Evolutionary conservation across 1,140 invertebrate species (phyloP).

Genomic region (Heliconius congener): DNA sequence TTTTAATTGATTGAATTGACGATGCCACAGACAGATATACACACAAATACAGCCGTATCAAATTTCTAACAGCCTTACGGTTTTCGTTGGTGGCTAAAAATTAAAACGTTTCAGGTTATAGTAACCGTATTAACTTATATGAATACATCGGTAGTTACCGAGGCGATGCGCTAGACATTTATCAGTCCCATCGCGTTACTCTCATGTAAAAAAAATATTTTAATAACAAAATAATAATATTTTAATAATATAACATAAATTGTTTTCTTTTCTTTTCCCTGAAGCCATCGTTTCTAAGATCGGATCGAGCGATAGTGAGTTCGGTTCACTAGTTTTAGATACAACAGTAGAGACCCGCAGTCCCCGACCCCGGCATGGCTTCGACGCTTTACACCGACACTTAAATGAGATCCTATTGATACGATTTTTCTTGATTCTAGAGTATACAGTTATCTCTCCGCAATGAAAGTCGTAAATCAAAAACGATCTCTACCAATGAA

Average conservation of each 20-base stretch:
- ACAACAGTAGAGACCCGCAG: conserved; percentile 36
- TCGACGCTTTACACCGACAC: conserved; percentile 29
- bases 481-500: conserved; percentile 17
- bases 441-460: not conserved
- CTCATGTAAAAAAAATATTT: not conserved
- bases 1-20: too few species aligned
- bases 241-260: conserved; percentile 32
- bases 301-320: conserved; percentile 42
- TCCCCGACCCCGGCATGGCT: conserved; percentile 46
- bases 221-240: conserved; percentile 11
- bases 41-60: too few species aligned
- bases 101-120: too few species aligned
- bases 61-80: too few species aligned
- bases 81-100: too few species aligned
- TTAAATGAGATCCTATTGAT: conserved; percentile 21
- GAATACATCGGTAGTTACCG: not conserved
- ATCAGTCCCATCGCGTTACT: not conserved
- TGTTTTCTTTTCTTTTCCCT: conserved; percentile 54
- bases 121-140: not conserved
- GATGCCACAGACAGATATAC: too few species aligned
- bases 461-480: not conserved
- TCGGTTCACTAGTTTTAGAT: conserved; percentile 35
- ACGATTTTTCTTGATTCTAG: not conserved
- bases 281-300: conserved; percentile 73
- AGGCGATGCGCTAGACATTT: not conserved